phyloP scores from a whole-genome alignment of 1,140 invertebrate species.

The Myzus persicae region DNA sequence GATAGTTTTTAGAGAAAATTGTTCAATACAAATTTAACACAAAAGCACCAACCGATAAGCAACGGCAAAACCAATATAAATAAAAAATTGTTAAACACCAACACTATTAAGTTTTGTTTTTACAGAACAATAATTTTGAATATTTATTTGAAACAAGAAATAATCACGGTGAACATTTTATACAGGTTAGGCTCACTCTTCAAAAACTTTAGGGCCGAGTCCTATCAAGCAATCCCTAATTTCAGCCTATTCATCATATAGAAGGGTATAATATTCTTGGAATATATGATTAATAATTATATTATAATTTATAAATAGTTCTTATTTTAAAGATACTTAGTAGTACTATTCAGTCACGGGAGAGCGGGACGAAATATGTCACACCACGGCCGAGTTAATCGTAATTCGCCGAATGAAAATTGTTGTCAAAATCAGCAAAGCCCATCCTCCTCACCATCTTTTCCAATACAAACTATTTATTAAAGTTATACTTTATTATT shows the following conservation, averaged over 20 bases:
- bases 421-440: no score
- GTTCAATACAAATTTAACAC: no score
- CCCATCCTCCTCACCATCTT: neutral
- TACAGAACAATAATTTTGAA: neutral
- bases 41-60: no score
- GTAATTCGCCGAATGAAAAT: neutral
- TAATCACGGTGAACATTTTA: neutral
- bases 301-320: neutral
- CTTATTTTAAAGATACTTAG: neutral
- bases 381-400: neutral
- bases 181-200: fast-evolving
- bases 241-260: neutral
- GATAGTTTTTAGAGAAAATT: neutral
- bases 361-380: neutral
- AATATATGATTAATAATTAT: neutral
- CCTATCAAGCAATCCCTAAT: neutral
- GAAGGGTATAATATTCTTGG: neutral
- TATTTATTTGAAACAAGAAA: neutral
- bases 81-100: neutral
- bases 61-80: neutral
- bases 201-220: neutral
- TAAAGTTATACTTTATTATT: neutral
- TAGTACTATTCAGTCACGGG: neutral
- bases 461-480: neutral
- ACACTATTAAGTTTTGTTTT: neutral